A percentile compares a stretch with the other conserved stretches of the same genome.
phyloP scores from a whole-genome alignment of 2,888 invertebrate species.

The Volucella inanis region DNA sequence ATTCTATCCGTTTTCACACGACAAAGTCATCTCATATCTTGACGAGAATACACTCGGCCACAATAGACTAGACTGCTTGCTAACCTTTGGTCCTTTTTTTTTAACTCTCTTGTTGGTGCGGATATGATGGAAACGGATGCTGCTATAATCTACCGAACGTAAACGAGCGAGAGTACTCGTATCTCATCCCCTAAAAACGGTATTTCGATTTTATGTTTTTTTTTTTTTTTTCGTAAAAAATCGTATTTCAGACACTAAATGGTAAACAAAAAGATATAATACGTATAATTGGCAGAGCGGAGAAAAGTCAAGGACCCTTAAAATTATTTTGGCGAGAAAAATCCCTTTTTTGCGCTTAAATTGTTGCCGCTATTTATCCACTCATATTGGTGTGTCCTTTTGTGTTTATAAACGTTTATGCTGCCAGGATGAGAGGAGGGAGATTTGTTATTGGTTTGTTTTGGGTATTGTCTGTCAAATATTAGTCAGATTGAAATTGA shows the following conservation, averaged over 20 bases:
- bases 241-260: constrained; percentile 81
- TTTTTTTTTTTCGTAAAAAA: constrained; percentile 80
- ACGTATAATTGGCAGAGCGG: constrained; percentile 77
- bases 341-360: constrained; percentile 74
- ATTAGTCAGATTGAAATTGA: constrained; percentile 79
- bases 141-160: constrained; percentile 32
- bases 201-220: constrained; percentile 4
- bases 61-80: constrained; percentile 46
- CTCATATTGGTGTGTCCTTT: constrained; percentile 41
- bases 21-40: constrained; percentile 33
- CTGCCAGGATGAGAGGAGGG: constrained; percentile 70
- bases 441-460: constrained; percentile 81
- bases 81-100: constrained; percentile 65
- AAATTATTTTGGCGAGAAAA: constrained; percentile 79
- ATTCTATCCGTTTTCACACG: constrained; percentile 62
- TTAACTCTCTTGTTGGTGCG: constrained; percentile 25
- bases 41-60: constrained; percentile 15
- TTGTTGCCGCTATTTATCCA: constrained; percentile 61
- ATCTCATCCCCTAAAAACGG: constrained; percentile 59
- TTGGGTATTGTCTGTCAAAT: constrained; percentile 81
- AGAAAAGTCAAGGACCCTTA: constrained; percentile 82
- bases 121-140: constrained; percentile 44
- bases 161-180: constrained; percentile 34
- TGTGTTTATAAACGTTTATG: constrained; percentile 65
- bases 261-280: constrained; percentile 80